These are phyloP conservation scores for Cossypha heuglini DNA, from an alignment of 2,797 vertebrate species.

Conservation along the genomic window DNA sequence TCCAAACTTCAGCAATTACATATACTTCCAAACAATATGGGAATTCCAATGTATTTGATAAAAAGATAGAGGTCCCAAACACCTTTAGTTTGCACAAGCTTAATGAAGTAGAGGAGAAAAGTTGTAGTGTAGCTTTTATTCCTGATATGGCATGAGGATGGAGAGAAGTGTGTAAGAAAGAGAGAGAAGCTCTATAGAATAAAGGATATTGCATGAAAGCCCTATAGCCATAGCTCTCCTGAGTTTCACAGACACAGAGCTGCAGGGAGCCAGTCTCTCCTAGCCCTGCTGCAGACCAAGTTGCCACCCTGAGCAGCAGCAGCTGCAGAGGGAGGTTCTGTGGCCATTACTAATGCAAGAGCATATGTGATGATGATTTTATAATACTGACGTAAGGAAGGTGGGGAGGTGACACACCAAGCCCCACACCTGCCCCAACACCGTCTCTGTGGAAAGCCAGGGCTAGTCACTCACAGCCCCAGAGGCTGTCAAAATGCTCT, in stretches of 20 bases:
- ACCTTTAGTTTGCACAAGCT: background rate
- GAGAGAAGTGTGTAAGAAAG: background rate
- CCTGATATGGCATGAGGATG: background rate
- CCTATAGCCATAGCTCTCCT: background rate
- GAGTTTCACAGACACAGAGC: background rate
- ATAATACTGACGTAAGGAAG: background rate
- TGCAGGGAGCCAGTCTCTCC: background rate
- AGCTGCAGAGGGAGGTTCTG: background rate
- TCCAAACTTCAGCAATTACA: background rate
- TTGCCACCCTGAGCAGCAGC: background rate
- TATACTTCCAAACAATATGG: background rate
- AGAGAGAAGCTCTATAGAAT: background rate
- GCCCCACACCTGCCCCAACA: background rate
- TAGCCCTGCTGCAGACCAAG: background rate
- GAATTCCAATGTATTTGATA: background rate
- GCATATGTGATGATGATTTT: background rate
- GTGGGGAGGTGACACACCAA: slow-evolving; percentile 5
- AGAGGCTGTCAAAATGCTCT: background rate
- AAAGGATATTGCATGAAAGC: background rate
- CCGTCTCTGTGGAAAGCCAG: background rate
- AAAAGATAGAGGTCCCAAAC: background rate
- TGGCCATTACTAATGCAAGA: background rate
- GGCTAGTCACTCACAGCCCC: background rate
- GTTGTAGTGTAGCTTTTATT: background rate
- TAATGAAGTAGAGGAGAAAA: background rate